These are phyloP conservation scores for Ceratothoa steindachneri DNA, from an alignment of 2,888 invertebrate species.

Conservation along the genomic window DNA sequence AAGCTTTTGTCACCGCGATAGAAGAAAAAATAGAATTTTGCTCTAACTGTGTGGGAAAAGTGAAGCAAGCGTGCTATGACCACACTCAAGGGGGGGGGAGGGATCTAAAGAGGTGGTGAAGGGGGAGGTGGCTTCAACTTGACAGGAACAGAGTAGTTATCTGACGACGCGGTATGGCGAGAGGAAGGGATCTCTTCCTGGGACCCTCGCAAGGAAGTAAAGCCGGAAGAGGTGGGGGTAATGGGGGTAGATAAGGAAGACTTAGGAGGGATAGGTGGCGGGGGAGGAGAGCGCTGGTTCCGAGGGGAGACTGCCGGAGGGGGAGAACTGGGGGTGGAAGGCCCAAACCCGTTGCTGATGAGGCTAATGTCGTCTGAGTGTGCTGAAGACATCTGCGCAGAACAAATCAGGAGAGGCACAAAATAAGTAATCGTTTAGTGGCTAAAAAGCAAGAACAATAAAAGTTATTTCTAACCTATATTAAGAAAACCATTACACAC, in stretches of 20 bases:
- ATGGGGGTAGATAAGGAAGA: constrained; percentile 44
- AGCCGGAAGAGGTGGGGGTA: constrained; percentile 27
- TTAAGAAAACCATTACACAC: too few relatives aligned
- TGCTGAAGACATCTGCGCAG: constrained; percentile 8
- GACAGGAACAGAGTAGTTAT: constrained; percentile 4
- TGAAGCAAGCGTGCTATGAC: too few relatives aligned
- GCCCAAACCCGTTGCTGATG: constrained; percentile 39
- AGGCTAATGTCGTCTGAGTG: constrained; percentile 16
- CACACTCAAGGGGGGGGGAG: neutral
- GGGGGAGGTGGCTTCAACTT: neutral
- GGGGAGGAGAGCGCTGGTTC: constrained; percentile 48
- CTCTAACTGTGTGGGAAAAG: too few relatives aligned
- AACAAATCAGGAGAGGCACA: too few relatives aligned
- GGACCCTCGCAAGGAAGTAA: neutral
- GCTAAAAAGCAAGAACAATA: too few relatives aligned
- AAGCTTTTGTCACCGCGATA: too few relatives aligned
- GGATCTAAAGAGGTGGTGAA: neutral
- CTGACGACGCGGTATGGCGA: neutral
- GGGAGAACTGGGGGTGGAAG: constrained; percentile 44
- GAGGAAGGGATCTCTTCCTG: neutral
- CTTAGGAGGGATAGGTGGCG: constrained; percentile 51
- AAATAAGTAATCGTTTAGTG: too few relatives aligned
- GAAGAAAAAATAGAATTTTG: too few relatives aligned
- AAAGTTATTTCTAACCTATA: too few relatives aligned
- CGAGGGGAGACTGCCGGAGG: constrained; percentile 49